Evolutionary conservation across 2,797 vertebrate species (phyloP), one percentile per base, ranked within the genome.

Genomic region (Alcedo quadribrachys): DNA sequence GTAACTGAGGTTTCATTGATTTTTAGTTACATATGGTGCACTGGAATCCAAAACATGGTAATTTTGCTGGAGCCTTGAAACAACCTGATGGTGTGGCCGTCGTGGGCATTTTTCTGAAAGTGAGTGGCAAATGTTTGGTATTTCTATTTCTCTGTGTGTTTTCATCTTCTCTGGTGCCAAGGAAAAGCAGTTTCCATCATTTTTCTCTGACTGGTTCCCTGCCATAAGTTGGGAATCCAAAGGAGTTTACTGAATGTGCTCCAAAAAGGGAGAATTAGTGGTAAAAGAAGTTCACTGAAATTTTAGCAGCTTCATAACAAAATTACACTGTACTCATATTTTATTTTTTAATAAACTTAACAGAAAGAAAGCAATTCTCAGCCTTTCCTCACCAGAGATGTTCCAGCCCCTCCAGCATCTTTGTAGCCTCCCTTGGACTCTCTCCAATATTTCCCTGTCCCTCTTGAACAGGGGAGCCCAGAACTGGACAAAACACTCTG

Each of bases 11-110:
- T 79, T 66, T 84, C 66, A 21, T 88, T 95, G 48, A 16, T 86
- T 94, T 87, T 78, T 92, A 99, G 99, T 98, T 99, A 76, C 99
- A 99, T 93, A 97, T 99, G 96, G 99, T 99, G 50, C 99, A 99
- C 94, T 99, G 99, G 99, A 99, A 99, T 96, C 99, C 98, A 91
- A 98, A 98, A 95, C 99, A 99, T 1, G 33, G 94, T 15, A 98
- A 97, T 76, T 99, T 99, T 94, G 97, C 91, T 20, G 98, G 98
- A 24, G 99, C 99, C 50, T 97, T 96, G 11, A 95, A 97, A 80
- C 92, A 99, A 71, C 95, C 98, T 2, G 98, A 99, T 65, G 99
- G 99, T 9, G 97, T 99, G 12, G 98, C 98, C 60, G 99, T 99
- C 54, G 96, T 99, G 43, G 99, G 99, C 19, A 94, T 99, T 51